These are phyloP conservation scores for Pelvicachromis taeniatus DNA, from an alignment of 2,113 vertebrate genomes.

Conservation along the genomic window DNA sequence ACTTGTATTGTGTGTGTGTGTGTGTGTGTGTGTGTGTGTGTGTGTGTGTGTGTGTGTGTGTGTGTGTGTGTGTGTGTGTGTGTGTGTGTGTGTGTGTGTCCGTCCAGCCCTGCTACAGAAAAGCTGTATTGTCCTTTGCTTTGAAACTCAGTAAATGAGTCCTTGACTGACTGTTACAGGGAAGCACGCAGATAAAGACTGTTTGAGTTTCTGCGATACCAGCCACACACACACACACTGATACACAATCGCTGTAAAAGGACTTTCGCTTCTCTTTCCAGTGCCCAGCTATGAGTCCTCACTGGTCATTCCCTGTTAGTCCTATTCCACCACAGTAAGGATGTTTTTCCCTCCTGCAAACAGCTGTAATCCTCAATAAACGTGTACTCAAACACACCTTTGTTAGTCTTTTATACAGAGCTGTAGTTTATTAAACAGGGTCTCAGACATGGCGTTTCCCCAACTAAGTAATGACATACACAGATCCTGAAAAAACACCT, in stretches of 20 bases:
- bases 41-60: neutral
- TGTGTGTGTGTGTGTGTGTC: neutral
- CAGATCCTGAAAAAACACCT: neutral
- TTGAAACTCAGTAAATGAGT: slow-evolving; percentile 10
- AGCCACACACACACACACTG: neutral
- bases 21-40: neutral
- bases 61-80: neutral
- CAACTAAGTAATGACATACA: neutral
- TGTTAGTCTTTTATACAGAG: neutral
- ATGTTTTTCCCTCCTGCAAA: neutral
- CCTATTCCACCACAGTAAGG: neutral
- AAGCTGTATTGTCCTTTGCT: slow-evolving; percentile 9
- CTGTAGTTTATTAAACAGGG: neutral
- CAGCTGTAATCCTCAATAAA: neutral
- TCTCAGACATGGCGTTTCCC: neutral
- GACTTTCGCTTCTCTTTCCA: neutral
- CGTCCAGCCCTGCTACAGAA: neutral
- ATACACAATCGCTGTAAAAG: neutral
- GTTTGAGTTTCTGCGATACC: slow-evolving; percentile 55
- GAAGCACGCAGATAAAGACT: slow-evolving; percentile 24
- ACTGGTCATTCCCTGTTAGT: slow-evolving; percentile 13
- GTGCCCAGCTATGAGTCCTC: neutral
- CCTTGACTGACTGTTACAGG: slow-evolving; percentile 20
- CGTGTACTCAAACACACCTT: neutral
- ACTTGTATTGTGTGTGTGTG: neutral